Conservation (phyloP, 2,888 invertebrate species). For the Elmis aenea region DNA sequence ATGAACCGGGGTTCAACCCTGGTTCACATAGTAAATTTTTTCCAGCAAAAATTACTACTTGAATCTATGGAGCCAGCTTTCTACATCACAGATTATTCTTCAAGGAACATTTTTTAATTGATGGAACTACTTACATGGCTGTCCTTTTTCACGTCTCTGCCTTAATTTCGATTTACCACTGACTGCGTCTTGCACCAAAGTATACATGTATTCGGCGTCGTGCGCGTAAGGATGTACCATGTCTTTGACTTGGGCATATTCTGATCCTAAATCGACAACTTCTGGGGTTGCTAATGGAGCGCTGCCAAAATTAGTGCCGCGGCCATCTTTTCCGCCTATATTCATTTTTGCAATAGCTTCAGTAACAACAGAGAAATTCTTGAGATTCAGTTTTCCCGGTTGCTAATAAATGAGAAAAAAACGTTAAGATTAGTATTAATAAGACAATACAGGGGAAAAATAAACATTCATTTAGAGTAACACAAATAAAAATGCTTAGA, state of each 20-base stretch:
- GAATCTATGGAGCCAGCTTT: too few species aligned
- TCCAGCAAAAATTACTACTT: too few species aligned
- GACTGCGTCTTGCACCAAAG: conserved; percentile 61
- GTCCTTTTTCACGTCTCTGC: conserved; percentile 60
- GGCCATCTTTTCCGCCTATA: conserved; percentile 53
- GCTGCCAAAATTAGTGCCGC: conserved; percentile 54
- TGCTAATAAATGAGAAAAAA: conserved; percentile 50
- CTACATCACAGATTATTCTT: too few species aligned
- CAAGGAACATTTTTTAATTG: too few species aligned
- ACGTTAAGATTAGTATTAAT: conserved; percentile 1
- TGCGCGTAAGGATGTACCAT: conserved; percentile 42
- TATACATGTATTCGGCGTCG: conserved; percentile 62
- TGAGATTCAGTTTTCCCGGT: conserved; percentile 86
- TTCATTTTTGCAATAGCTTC: conserved; percentile 74
- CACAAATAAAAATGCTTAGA: conserved; percentile 1
- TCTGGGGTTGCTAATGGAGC: conserved; percentile 74
- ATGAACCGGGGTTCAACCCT: too few species aligned
- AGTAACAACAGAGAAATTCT: conserved; percentile 83
- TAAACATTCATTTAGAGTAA: conserved; percentile 2
- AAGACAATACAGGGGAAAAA: not conserved
- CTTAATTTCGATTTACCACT: conserved; percentile 56
- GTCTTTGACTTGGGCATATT: conserved; percentile 66
- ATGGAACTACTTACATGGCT: conserved; percentile 60
- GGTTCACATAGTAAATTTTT: too few species aligned
- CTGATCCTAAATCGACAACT: conserved; percentile 68